Evolutionary conservation across 2,888 invertebrate species (phyloP), one percentile per base, ranked within the genome.

Genomic region (Hemistola chrysoprasaria): DNA sequence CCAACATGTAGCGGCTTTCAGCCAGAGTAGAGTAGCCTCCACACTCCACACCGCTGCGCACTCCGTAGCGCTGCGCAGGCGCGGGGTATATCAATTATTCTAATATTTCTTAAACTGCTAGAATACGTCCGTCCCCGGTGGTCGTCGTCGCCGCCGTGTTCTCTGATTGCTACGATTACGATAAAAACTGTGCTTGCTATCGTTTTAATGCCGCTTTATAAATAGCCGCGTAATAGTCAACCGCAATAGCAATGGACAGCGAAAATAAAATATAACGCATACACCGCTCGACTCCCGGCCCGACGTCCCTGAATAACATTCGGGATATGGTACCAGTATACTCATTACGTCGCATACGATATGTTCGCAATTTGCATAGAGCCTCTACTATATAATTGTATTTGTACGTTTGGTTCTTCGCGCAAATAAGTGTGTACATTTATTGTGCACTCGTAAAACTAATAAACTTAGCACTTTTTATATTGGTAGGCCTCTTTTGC

Each of bases 141-240:
- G 79, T 72, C 71, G 58, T 41, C 55, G 48, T 54, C 49, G 37
- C 48, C 40, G 11, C 9, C 22, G 11, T 32, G 52, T 52, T 56
- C 62, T 64, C 62, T 70, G 67, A 73, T 75, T 74, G 65, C 70
- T 50, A 43, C 71, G 67, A 78, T 78, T 76, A 78, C 66, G 65
- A 75, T 77, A 77, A 78, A 75, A 77, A 73, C 65, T 59, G 56
- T 43, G 51, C 53, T 56, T 50, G 57, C 67, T 72, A 72, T 75
- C 66, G 61, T 69, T 72, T 73, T 73, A 70, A 72, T 71, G 56
- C 57, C 56, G 56, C 55, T 59, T 50, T 66, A 70, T 76, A 79
- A 75, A 76, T 75, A 78, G 68, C 68, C 61, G 48, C 62, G 63
- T 71, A 72, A 78, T 72, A 72, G 60, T 65, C 63, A 58, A 67